These are phyloP conservation scores for Chaetodon trifascialis DNA, from an alignment of 2,113 vertebrate species.

Conservation along the genomic window DNA sequence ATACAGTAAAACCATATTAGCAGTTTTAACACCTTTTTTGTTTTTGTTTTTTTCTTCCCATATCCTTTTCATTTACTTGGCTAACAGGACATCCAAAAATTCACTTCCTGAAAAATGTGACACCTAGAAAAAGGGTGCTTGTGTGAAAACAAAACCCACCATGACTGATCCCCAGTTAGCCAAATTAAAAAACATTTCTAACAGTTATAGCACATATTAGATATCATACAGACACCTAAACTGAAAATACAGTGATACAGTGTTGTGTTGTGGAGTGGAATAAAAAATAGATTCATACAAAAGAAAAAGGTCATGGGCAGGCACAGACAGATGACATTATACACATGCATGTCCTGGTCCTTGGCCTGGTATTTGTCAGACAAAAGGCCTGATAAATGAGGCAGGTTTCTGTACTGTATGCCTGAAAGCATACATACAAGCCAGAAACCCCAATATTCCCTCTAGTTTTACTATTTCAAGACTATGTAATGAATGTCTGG, in stretches of 20 bases:
- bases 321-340: background rate
- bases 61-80: background rate
- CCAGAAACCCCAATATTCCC: constrained; percentile 28
- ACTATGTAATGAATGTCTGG: constrained; percentile 18
- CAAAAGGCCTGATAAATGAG: constrained; percentile 1
- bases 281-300: background rate
- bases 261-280: background rate
- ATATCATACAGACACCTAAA: background rate
- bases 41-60: background rate
- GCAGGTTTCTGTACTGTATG: background rate
- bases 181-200: background rate
- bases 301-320: background rate
- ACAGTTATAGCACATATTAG: background rate
- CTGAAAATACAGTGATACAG: background rate
- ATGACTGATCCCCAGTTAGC: background rate
- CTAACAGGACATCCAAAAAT: background rate
- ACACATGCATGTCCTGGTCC: background rate
- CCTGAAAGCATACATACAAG: background rate
- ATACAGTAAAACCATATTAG: background rate
- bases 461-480: constrained; percentile 11
- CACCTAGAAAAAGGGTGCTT: background rate
- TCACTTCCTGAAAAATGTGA: background rate
- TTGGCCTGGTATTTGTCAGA: background rate
- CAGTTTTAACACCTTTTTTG: background rate
- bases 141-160: too few species aligned